These are phyloP conservation scores for Cynaeus angustus DNA, from an alignment of 2,888 invertebrate species.

Conservation along the genomic window DNA sequence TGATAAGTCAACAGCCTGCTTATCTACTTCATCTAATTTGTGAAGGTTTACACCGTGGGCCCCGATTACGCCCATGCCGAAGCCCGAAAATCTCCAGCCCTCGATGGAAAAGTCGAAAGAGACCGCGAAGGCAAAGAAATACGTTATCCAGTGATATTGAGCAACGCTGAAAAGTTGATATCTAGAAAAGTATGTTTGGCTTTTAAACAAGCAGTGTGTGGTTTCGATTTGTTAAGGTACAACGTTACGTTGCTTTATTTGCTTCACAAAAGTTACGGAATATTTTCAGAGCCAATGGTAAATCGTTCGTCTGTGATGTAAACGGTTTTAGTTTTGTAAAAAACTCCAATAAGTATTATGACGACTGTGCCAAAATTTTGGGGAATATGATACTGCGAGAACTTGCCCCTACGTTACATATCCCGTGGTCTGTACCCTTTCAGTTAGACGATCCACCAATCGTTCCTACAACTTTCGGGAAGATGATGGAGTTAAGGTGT, in stretches of 20 bases:
- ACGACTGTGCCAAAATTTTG: slow-evolving; percentile 98
- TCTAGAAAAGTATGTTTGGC: slow-evolving; percentile 97
- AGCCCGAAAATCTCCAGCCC: slow-evolving; percentile 97
- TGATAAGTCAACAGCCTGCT: background rate
- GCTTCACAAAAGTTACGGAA: background rate
- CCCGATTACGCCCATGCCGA: slow-evolving; percentile 99
- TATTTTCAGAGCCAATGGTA: slow-evolving; percentile 91
- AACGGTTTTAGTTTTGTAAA: slow-evolving; percentile 99
- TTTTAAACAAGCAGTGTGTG: slow-evolving; percentile 99
- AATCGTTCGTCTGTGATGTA: slow-evolving; percentile 99
- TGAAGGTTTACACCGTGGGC: slow-evolving; percentile 96
- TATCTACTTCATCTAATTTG: slow-evolving; percentile 13
- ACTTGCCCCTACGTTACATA: slow-evolving; percentile 94
- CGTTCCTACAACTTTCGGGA: slow-evolving; percentile 98
- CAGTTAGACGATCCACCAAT: slow-evolving; percentile 99
- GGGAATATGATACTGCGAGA: slow-evolving; percentile 98
- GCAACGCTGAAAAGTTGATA: slow-evolving; percentile 97
- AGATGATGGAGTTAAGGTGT: slow-evolving; percentile 94
- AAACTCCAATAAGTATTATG: slow-evolving; percentile 99
- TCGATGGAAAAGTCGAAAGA: slow-evolving; percentile 98
- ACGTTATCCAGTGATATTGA: slow-evolving; percentile 97
- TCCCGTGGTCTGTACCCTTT: slow-evolving; percentile 98
- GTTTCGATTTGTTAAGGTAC: slow-evolving; percentile 94
- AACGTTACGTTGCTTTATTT: background rate
- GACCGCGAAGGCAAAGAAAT: slow-evolving; percentile 99